Evolutionary conservation across 2,113 vertebrate species (phyloP), one percentile per base, ranked within the genome.

Genomic region (Aspiorhynchus laticeps): DNA sequence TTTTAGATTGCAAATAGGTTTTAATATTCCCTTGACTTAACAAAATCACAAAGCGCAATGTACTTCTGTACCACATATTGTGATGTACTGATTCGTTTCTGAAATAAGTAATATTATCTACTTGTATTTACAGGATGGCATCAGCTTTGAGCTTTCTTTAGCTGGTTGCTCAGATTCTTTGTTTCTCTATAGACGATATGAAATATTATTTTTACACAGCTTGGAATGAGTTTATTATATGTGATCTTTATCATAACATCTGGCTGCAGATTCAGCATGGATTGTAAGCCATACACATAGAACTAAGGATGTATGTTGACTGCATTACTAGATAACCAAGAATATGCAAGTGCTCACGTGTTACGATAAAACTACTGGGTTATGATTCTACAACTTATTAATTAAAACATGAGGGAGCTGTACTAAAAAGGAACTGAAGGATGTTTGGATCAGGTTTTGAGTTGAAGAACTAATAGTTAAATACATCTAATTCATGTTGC

Each of bases 351-450:
- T 7, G 14, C 74, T 76, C 41, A 17, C 17, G 21, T 26, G 74
- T 28, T 26, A 17, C n/a, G 38, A 4, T 46, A 76, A 69, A 74
- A 76, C 24, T 76, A 26, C 74, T 28, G n/a, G 41, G 41, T 48
- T 76, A 48, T 76, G 11, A 46, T 75, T 17, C 5, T 26, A 4
- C 78, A 80, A 24, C 21, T 59, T 38, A 33, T 59, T 79, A 17
- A 36, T 80, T 80, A 76, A 48, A 81, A 28, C 14, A 26, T 61
- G 36, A 65, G 79, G n/a, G n/a, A 19, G 14, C 6, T 38, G 21
- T 80, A 41, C 31, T 80, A 10, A 73, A 43, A 46, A 43, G 28
- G 28, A 53, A 53, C 71, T 74, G 71, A 41, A n/a, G 71, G 71
- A 33, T 31, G 14, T 48, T 51, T 78, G 26, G 8, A 73, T 53